Conservation (phyloP, 2,888 invertebrate genomes). For the Cotesia congregata region DNA sequence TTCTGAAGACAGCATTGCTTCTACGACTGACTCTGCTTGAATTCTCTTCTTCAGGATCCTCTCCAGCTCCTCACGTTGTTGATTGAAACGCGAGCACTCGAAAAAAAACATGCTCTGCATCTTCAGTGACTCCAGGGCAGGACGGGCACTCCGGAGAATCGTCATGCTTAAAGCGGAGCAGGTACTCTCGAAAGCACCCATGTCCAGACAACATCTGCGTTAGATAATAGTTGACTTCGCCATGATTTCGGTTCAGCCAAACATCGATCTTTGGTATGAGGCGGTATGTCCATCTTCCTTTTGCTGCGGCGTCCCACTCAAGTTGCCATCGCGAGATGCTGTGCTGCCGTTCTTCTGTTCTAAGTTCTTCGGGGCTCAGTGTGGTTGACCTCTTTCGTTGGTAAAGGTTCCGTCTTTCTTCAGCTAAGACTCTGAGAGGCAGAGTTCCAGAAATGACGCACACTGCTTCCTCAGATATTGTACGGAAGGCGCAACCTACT, state of each 20-base stretch:
- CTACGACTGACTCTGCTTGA: conserved; percentile 7
- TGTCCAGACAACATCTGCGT: conserved; percentile 9
- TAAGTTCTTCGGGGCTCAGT: conserved; percentile 5
- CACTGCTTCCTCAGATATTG: conserved; percentile 11
- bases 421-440: conserved; percentile 1
- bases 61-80: no score
- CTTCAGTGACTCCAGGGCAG: no score
- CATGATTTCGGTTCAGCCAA: not conserved
- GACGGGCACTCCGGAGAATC: no score
- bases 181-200: no score
- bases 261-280: not conserved
- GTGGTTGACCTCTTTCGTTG: not conserved
- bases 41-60: no score
- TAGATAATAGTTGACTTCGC: not conserved
- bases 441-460: conserved; percentile 3
- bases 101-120: no score
- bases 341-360: not conserved
- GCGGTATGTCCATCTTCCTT: not conserved
- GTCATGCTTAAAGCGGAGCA: no score
- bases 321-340: not conserved
- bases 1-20: not conserved
- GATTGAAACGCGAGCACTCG: no score
- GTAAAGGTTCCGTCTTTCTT: not conserved
- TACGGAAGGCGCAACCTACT: conserved; percentile 31
- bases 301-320: not conserved